Evolutionary conservation across 2,113 vertebrate species (phyloP).

Genomic region (Gnathonemus echidnorhynchus): DNA sequence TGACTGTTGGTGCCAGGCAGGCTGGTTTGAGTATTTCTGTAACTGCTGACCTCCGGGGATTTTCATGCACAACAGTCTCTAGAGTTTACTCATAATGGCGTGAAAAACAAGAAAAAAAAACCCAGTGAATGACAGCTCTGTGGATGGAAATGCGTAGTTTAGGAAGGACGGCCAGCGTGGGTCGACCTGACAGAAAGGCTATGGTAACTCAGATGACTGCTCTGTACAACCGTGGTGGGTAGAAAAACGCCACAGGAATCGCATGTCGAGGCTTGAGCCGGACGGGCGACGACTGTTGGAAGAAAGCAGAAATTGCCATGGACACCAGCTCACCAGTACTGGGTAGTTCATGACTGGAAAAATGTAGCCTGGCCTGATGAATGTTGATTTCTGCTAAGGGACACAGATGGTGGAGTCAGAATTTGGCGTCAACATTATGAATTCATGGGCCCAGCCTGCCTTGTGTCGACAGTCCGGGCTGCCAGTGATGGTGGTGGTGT

Average conservation of each 20-base stretch:
- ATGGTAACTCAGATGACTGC: not conserved
- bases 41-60: not conserved
- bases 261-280: not conserved
- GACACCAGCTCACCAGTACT: not conserved
- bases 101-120: not conserved
- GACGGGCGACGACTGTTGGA: not conserved
- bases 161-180: not conserved
- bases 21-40: not conserved
- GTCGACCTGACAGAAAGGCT: not conserved
- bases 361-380: not conserved
- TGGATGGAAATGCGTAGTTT: not conserved
- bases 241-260: not conserved
- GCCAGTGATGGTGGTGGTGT: not conserved
- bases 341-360: not conserved
- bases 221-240: not conserved
- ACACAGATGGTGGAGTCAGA: not conserved
- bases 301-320: not conserved
- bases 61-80: not conserved
- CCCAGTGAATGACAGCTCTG: not conserved
- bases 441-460: not conserved
- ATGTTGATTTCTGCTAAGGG: not conserved
- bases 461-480: not conserved
- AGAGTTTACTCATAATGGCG: not conserved
- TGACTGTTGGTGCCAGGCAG: not conserved
- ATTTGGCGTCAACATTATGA: not conserved